phyloP scores from a whole-genome alignment of 30 jellyfish, hydroid and myxozoan species.

The Aurelia coerulea region DNA sequence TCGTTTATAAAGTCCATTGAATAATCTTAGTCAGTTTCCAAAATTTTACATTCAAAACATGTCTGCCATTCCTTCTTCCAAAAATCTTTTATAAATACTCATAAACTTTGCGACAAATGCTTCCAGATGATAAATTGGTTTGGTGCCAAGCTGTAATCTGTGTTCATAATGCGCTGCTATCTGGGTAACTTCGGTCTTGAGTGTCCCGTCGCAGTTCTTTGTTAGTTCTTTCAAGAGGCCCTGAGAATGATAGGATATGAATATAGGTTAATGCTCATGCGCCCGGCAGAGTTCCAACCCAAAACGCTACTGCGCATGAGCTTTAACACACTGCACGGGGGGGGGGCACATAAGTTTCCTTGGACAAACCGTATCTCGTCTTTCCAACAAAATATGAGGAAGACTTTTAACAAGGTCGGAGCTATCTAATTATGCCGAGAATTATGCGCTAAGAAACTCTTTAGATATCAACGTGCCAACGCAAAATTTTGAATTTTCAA shows the following conservation, averaged over 20 bases:
- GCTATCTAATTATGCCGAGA: not conserved
- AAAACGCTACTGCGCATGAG: too few species aligned
- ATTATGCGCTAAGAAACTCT: too few species aligned
- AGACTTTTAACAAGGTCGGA: not conserved
- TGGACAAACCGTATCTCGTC: too few species aligned
- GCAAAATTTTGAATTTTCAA: too few species aligned
- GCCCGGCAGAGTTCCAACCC: too few species aligned
- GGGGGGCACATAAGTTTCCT: too few species aligned
- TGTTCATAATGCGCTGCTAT: slow-evolving; percentile 96
- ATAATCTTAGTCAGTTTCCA: too few species aligned
- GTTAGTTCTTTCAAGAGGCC: slow-evolving; percentile 83
- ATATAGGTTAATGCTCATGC: not conserved
- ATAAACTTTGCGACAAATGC: slow-evolving; percentile 98
- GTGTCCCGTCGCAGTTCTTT: slow-evolving; percentile 90
- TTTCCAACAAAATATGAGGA: not conserved
- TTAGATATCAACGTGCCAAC: too few species aligned
- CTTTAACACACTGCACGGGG: too few species aligned
- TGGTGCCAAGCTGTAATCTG: slow-evolving; percentile 92
- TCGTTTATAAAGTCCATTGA: too few species aligned
- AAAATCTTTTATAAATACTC: slow-evolving; percentile 90
- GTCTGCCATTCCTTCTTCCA: slow-evolving; percentile 97
- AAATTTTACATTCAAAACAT: slow-evolving; percentile 41
- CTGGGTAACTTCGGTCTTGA: slow-evolving; percentile 91
- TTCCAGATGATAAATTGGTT: slow-evolving; percentile 96
- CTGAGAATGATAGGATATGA: slow-evolving; percentile 33